A percentile compares a stretch with the other conserved stretches of the same genome.
Conservation (phyloP, 2,113 vertebrate species). For the Calcarius ornatus region DNA sequence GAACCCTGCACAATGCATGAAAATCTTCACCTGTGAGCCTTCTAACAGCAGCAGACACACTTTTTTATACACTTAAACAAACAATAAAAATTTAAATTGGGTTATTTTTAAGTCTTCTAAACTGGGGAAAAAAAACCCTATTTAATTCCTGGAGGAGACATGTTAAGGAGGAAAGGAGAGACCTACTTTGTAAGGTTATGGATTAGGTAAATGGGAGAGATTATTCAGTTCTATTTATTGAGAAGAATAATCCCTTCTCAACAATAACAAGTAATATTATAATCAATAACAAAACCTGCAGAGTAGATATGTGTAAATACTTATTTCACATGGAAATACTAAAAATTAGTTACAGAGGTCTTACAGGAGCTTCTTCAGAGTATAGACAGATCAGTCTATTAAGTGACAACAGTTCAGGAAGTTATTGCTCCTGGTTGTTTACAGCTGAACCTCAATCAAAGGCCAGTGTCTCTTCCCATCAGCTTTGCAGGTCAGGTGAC, state of each 20-base stretch:
- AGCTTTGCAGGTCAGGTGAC: not conserved
- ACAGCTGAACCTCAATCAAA: not conserved
- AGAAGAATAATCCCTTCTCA: not conserved
- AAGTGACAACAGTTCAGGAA: not conserved
- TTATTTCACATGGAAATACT: not conserved
- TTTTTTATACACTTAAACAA: not conserved
- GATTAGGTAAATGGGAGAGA: not conserved
- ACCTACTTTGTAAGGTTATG: not conserved
- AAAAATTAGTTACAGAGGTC: not conserved
- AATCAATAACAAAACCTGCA: not conserved
- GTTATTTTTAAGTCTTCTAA: not conserved
- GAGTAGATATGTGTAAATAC: not conserved
- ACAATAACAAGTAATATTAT: not conserved
- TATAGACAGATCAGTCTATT: not conserved
- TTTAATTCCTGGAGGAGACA: not conserved
- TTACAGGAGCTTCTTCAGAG: not conserved
- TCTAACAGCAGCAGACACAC: not conserved
- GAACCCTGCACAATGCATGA: not conserved
- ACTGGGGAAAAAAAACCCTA: rapidly evolving
- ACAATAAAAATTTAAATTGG: rapidly evolving
- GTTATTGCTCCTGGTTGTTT: not conserved
- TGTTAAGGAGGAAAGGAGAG: not conserved
- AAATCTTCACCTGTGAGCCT: not conserved
- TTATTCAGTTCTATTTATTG: not conserved
- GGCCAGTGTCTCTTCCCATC: not conserved